Conservation (phyloP, 1,140 invertebrate genomes). For the Papilio glaucus region DNA sequence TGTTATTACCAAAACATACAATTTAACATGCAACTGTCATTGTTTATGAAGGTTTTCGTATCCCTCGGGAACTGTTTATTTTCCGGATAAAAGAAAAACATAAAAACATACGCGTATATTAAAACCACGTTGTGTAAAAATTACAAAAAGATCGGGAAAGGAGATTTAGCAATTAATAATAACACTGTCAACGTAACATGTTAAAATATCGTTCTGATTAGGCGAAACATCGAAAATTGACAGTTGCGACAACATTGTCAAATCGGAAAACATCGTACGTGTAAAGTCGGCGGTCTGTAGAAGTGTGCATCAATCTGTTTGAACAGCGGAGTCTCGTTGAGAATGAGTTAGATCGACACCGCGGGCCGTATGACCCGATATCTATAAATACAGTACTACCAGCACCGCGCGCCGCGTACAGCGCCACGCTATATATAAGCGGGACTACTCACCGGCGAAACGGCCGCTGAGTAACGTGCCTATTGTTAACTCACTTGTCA, state of each 20-base stretch:
- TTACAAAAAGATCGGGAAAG: too few species aligned
- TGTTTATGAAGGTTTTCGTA: too few species aligned
- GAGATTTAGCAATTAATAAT: too few species aligned
- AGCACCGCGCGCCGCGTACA: slow-evolving; percentile 5
- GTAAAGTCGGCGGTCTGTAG: neutral
- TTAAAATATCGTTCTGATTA: too few species aligned
- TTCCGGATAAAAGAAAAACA: too few species aligned
- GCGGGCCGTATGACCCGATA: slow-evolving; percentile 28
- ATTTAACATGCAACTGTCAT: too few species aligned
- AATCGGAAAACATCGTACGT: neutral
- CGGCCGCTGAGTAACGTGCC: slow-evolving; percentile 19
- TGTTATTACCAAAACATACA: too few species aligned
- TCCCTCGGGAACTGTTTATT: too few species aligned
- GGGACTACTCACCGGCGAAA: slow-evolving; percentile 27
- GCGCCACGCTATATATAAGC: slow-evolving; percentile 19
- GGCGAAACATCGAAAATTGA: too few species aligned
- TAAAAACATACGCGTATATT: too few species aligned
- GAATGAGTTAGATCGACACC: slow-evolving; percentile 18
- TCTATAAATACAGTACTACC: slow-evolving; percentile 24
- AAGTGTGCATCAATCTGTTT: slow-evolving; percentile 17
- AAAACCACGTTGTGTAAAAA: too few species aligned
- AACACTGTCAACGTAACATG: too few species aligned
- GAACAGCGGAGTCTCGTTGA: neutral
- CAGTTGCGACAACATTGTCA: neutral
- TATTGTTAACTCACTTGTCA: slow-evolving; percentile 35